Base-by-base conservation (phyloP, 2,888 invertebrate species). In the Amphipyra tragopoginis region DNA sequence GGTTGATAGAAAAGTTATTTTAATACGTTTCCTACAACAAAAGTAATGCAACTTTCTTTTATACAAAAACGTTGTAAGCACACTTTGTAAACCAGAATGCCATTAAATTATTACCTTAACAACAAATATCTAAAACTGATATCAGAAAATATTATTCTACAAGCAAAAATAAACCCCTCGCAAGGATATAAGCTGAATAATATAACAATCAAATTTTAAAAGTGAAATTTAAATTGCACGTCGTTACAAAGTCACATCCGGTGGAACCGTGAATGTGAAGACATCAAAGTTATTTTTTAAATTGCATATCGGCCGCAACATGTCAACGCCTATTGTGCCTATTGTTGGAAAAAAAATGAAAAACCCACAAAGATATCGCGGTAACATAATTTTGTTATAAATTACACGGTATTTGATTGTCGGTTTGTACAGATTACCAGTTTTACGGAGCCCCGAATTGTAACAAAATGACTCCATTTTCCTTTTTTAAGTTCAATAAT, bases 381-480 rank as follows among this genome's bases (percentile, higher is more conserved):
- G 93, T 92, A 87, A 87, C 85, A 93, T 91, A 91, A 91, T 90
- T 92, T 92, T 90, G 88, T 90, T 86, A 87, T 83, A 92, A 93
- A 93, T 92, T 92, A 93, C 88, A 90, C 77, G 86, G 85, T 82
- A 81, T 86, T 86, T 91, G 92, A 92, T 92, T 91, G 93, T 87
- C 79, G 89, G 92, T 90, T 88, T 90, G 89, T 88, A 85, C 90
- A 91, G 93, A 93, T 94, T 93, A 91, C 92, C 89, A 82, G 92
- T 91, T 91, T 87, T 86, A 89, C 86, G 85, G 84, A 82, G 80
- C 80, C 66, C 66, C 86, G 89, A 89, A 92, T 91, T 91, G 91
- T 84, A 86, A 87, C 84, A 85, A 90, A 94, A 93, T 92, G 87
- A 90, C 93, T 94, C 90, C 88, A 93, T 94, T 93, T 93, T 84